Percentiles rank a stretch among this genome's conserved stretches.
phyloP scores from a whole-genome alignment of 1,140 invertebrate species.

The Drosophila nigromelanica region DNA sequence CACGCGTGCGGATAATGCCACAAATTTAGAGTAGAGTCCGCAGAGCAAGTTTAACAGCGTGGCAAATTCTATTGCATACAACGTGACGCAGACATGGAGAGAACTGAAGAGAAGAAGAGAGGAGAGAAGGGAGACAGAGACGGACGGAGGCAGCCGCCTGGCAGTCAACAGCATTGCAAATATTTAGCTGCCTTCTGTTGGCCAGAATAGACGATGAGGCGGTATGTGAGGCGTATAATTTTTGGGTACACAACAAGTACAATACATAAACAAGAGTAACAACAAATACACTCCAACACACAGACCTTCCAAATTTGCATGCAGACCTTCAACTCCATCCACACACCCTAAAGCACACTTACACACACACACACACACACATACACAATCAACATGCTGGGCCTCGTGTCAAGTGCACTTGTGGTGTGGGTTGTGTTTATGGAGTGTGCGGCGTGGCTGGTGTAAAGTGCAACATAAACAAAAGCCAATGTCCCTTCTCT shows the following conservation, averaged over 20 bases:
- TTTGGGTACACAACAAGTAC: conserved; percentile 71
- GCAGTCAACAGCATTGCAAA: conserved; percentile 68
- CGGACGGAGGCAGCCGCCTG: conserved; percentile 21
- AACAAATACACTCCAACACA: conserved; percentile 33
- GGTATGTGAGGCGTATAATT: conserved; percentile 69
- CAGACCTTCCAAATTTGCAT: conserved; percentile 66
- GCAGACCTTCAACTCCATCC: conserved; percentile 30
- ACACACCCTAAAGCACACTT: conserved; percentile 12
- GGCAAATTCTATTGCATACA: conserved; percentile 47
- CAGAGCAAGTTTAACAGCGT: conserved; percentile 48
- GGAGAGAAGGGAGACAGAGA: not conserved
- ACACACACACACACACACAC: not conserved
- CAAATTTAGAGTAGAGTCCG: conserved; percentile 23
- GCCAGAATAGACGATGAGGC: not conserved
- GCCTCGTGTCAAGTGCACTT: conserved; percentile 62
- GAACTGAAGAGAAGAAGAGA: not conserved
- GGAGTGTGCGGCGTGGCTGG: conserved; percentile 35
- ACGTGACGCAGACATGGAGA: conserved; percentile 29
- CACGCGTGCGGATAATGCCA: conserved; percentile 36
- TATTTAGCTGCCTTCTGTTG: conserved; percentile 62
- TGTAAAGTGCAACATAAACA: conserved; percentile 76
- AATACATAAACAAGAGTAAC: conserved; percentile 52
- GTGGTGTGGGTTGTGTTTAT: conserved; percentile 67
- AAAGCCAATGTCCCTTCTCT: conserved; percentile 37
- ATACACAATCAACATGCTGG: conserved; percentile 24